Percentiles rank a stretch among this genome's conserved stretches.
Conservation (phyloP, 2,113 vertebrate species). For the Burhinus oedicnemus region DNA sequence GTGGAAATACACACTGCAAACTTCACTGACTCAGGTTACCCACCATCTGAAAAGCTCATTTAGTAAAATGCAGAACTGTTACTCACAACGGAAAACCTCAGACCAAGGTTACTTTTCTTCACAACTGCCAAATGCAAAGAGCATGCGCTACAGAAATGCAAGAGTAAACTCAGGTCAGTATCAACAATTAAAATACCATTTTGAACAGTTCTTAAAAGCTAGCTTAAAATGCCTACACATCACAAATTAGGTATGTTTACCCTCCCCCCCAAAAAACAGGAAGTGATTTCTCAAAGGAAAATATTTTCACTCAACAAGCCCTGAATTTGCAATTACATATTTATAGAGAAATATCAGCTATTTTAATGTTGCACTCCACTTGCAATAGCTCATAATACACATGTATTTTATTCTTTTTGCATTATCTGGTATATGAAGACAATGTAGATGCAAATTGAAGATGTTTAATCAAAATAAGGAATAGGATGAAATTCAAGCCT, state of each 20-base stretch:
- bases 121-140: background rate
- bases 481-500: background rate
- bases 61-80: background rate
- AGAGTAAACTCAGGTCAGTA: background rate
- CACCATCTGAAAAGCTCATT: constrained; percentile 8
- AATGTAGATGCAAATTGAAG: background rate
- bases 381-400: background rate
- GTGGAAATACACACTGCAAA: background rate
- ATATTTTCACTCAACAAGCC: background rate
- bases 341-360: background rate
- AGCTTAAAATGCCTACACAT: background rate
- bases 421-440: background rate
- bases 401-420: background rate
- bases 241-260: background rate
- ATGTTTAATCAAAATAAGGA: background rate
- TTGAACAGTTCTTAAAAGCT: background rate
- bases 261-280: background rate
- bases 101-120: background rate
- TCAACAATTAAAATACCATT: background rate
- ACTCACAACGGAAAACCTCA: background rate
- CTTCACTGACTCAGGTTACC: background rate
- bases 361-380: background rate
- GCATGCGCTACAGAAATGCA: background rate
- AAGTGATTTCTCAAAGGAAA: background rate
- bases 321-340: background rate